Evolutionary conservation across 2,113 vertebrate genomes (phyloP), one percentile per base, ranked within the genome.

Genomic region (Ceratotherium simum): DNA sequence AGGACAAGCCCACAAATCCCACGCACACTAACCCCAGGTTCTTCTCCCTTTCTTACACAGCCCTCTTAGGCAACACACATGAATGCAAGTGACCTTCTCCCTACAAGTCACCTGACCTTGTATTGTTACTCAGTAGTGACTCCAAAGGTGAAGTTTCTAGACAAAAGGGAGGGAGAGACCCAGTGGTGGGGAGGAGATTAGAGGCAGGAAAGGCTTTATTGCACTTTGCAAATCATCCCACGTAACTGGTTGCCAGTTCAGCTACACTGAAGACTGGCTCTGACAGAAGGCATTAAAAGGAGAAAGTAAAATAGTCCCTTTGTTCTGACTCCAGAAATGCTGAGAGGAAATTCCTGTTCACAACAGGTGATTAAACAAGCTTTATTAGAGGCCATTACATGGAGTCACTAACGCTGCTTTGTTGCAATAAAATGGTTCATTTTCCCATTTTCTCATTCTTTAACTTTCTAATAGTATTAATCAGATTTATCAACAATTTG

Each of bases 281-380:
- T 58, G 75, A 80, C 70, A 84, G 65, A 67, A 84, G 70, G 58
- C 36, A n/a, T 90, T 92, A 97, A 83, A 90, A 95, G 97, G 88
- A 97, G 96, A 91, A 98, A 98, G 67, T 93, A 96, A 98, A 99
- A 98, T 96, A 96, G 96, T 97, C 97, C 96, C 97, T 97, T 97
- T 98, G 97, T 95, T 97, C 97, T 60, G 76, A 51, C 23, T 78
- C 46, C 85, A 92, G 3, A 17, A 93, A 96, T 72, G 82, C 96
- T 98, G 93, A 97, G 98, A 98, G 98, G 97, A 98, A 98, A 98
- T 98, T 98, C 92, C 95, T 98, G 96, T 95, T 97, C 93, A 72
- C 16, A 20, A 92, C 87, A 98, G 98, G 96, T 95, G 89, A 97
- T 98, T 99, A 98, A 98, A 98, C 99, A 98, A 98, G 97, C 96